Evolutionary conservation across 2,888 invertebrate genomes (phyloP).

Genomic region (Lasioglossum malachurum): DNA sequence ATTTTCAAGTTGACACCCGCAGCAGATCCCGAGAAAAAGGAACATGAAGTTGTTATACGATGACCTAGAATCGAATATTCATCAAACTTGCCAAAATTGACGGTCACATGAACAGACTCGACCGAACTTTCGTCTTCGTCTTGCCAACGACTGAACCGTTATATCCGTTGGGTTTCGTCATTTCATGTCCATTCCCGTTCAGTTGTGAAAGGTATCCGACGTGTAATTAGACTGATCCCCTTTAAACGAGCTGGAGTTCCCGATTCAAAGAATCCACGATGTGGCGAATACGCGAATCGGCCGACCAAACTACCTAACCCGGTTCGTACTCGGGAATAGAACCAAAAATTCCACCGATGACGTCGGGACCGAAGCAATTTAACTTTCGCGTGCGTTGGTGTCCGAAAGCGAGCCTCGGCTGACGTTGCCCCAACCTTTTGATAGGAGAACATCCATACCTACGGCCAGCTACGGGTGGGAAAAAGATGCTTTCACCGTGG

Average conservation of each 20-base stretch:
- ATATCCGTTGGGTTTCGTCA: not conserved
- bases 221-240: slow-evolving; percentile 32
- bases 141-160: slow-evolving; percentile 24
- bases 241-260: slow-evolving; percentile 28
- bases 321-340: slow-evolving; percentile 21
- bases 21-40: not conserved
- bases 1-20: not conserved
- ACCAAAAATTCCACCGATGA: slow-evolving; percentile 61
- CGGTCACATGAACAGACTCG: slow-evolving; percentile 13
- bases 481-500: slow-evolving; percentile 38
- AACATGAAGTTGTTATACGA: not conserved
- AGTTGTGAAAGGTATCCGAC: not conserved
- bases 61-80: slow-evolving; percentile 21
- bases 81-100: slow-evolving; percentile 11
- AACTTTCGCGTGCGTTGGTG: slow-evolving; percentile 50
- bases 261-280: slow-evolving; percentile 21
- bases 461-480: not conserved
- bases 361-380: slow-evolving; percentile 58
- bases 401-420: slow-evolving; percentile 19
- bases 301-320: not conserved
- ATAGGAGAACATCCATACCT: slow-evolving; percentile 48
- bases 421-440: slow-evolving; percentile 44
- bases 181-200: not conserved
- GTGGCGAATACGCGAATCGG: not conserved
- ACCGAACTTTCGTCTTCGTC: slow-evolving; percentile 51